These are phyloP conservation scores for Nomada fabriciana DNA, from an alignment of 2,888 invertebrate genomes.

Conservation along the genomic window DNA sequence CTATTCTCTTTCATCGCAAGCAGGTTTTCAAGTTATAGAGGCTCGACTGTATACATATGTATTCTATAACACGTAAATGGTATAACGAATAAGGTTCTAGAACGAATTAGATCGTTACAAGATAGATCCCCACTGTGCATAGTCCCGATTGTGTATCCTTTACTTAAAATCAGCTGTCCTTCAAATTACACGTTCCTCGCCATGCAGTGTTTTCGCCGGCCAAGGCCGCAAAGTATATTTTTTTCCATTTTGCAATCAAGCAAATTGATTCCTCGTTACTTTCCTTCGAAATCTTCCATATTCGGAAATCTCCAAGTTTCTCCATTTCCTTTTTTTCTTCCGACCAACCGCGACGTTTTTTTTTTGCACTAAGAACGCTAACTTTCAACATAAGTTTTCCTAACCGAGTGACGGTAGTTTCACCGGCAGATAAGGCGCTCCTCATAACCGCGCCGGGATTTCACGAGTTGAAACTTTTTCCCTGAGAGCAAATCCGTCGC, in stretches of 20 bases:
- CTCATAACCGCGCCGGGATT: conserved; percentile 73
- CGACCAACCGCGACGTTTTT: conserved; percentile 56
- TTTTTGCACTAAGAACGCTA: conserved; percentile 62
- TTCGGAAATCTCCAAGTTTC: conserved; percentile 47
- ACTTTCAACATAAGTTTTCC: conserved; percentile 71
- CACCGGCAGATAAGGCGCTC: conserved; percentile 70
- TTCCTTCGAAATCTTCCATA: conserved; percentile 28
- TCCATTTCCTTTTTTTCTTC: neutral
- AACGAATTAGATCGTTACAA: too few species aligned
- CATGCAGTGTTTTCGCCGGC: neutral
- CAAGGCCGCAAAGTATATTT: neutral
- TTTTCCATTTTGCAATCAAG: conserved; percentile 7
- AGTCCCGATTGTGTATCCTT: too few species aligned
- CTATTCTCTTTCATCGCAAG: too few species aligned
- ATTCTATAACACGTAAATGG: too few species aligned
- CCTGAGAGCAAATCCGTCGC: conserved; percentile 68
- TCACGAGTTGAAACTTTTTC: conserved; percentile 72
- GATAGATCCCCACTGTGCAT: too few species aligned
- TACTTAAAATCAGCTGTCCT: too few species aligned
- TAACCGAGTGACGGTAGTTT: conserved; percentile 74
- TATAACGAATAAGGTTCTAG: too few species aligned
- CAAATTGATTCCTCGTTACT: conserved; percentile 35
- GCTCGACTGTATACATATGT: too few species aligned
- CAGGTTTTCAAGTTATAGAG: too few species aligned
- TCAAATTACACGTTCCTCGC: too few species aligned